Evolutionary conservation across 2,888 invertebrate species (phyloP).

Genomic region (Anarsia innoxiella): DNA sequence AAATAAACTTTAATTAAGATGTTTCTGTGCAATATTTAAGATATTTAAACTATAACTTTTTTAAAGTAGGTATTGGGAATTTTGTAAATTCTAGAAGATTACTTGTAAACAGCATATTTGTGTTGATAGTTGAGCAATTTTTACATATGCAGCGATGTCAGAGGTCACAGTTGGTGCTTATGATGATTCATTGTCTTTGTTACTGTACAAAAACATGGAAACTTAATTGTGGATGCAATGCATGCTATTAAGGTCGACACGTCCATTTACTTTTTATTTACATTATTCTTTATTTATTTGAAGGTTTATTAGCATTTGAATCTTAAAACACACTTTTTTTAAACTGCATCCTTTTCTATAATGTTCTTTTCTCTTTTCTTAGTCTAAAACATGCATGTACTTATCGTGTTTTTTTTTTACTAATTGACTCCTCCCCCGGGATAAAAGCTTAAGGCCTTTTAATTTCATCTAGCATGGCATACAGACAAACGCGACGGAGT

Average conservation of each 20-base stretch:
- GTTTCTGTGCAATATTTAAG: no score
- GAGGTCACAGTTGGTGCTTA: slow-evolving; percentile 10
- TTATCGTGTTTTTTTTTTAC: slow-evolving; percentile 14
- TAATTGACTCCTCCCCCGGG: slow-evolving; percentile 32
- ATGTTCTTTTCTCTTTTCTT: background rate
- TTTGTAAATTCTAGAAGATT: no score
- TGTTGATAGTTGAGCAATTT: slow-evolving; percentile 7
- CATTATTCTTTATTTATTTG: background rate
- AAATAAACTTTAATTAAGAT: no score
- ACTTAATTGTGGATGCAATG: slow-evolving; percentile 10
- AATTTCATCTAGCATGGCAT: slow-evolving; percentile 83
- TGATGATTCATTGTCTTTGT: slow-evolving; percentile 18
- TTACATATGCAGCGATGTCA: slow-evolving; percentile 19
- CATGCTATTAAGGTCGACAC: slow-evolving; percentile 9
- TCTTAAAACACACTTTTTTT: background rate
- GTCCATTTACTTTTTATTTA: slow-evolving; percentile 3
- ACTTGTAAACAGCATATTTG: no score
- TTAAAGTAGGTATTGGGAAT: no score
- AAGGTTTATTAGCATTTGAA: background rate
- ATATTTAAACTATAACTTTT: no score
- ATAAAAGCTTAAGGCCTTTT: slow-evolving; percentile 51
- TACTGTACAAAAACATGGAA: slow-evolving; percentile 12
- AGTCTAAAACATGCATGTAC: background rate
- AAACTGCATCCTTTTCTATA: background rate
- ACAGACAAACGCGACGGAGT: slow-evolving; percentile 89